Evolutionary conservation across 2,113 vertebrate genomes (phyloP), one percentile per base, ranked within the genome.

Genomic region (Leiothrix lutea): DNA sequence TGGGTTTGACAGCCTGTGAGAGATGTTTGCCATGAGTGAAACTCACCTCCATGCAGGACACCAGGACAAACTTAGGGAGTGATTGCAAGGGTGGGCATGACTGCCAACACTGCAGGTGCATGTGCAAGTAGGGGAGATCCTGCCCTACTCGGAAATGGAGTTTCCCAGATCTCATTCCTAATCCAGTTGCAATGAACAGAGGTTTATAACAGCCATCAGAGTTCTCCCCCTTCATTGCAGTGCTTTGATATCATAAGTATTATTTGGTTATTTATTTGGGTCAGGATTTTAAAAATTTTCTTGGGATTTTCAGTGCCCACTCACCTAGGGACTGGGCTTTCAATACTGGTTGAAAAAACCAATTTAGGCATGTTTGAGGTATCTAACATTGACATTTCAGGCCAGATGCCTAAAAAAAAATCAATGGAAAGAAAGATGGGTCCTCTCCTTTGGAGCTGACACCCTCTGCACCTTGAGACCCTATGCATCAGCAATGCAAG

Each of bases 61-160:
- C 17, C 23, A 20, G 51, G 51, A 71, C 15, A 42, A 64, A 36
- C 11, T 0, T 61, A 22, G 36, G 42, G 36, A 75, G 36, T 33
- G 60, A 33, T 48, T 65, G n/a, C n/a, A 23, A 17, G 18, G 19
- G 31, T 54, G 74, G 54, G 53, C 22, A 29, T 11, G 51, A 26
- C 65, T 80, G 25, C 47, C 51, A 64, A 16, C 6, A 26, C 14
- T 71, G 18, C 14, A 11, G 12, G 36, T 35, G 3, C 2, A 0
- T 11, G 8, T 40, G 35, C 2, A 12, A 31, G 38, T 24, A 42
- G 38, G 58, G 36, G 44, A 73, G 3, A 72, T 89, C 36, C 53
- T 75, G 11, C 16, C 21, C 20, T 22, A 2, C 17, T 20, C 0
- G 0, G 66, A 69, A 85, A 80, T 51, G 29, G 33, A 3, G 4